Base-by-base conservation (phyloP, 1,140 invertebrate genomes). In the Periplaneta americana region DNA sequence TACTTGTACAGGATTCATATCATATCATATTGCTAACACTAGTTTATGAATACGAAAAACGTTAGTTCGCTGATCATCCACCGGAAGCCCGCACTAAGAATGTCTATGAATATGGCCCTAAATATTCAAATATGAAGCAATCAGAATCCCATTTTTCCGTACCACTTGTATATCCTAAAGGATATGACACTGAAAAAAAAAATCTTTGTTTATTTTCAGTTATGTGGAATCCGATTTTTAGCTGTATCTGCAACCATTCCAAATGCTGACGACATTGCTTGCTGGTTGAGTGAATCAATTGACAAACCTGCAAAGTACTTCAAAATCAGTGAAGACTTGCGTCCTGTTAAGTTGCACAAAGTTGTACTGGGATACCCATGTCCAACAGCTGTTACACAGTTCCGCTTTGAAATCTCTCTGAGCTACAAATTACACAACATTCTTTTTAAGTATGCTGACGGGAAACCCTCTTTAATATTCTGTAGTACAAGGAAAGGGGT, bases 221-320 rank as follows among this genome's bases (percentile, higher is more conserved):
- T 66, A 6, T 66, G 22, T 66, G 48, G n/a, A 66, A 66, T 66
- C 22, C 48, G 95, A 85, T 95, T 96, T 85, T 85, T 96, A 4
- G 95, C 95, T 33, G 92, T 94, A 1, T 96, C 95, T 31, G 95
- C 95, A 8, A 96, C 95, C 1, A 91, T 95, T 82, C 92, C 93
- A 57, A 96, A 97, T 86, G 91, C 93, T 74, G 90, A 93, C 84
- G 95, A 97, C 88, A 90, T 96, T 36, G 92, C 93, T 10, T 87
- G 90, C 66, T 96, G 95, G 95, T 86, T 96, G 2, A 90, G 90
- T n/a, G 84, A 83, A 57, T 83, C 88, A 15, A 85, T n/a, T 15
- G 31, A 57, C 18, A 17, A 22, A 18, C 80, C 75, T 22, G 79
- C 82, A 13, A 48, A 34, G 37, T 79, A 81, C 36, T 37, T 74